Evolutionary conservation across 2,113 vertebrate species (phyloP), one percentile per base, ranked within the genome.

Genomic region (Probosciger aterrimus): DNA sequence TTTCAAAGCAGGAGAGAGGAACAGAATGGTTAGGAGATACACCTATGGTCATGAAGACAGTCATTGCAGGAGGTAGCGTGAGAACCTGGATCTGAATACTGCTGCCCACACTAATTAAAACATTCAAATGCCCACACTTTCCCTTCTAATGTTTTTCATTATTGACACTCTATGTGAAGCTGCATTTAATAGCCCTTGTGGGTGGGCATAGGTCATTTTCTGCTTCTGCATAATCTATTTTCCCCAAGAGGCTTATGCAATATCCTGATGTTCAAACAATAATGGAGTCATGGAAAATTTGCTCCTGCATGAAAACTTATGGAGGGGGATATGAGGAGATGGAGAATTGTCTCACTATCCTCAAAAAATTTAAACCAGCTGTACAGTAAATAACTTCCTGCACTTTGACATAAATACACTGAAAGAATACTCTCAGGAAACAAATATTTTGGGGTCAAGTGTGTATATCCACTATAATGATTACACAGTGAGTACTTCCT

Each of bases 351-450:
- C 70, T 57, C 87, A 88, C 82, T 94, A 91, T 82, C 86, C 87
- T 94, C 88, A 85, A 88, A 95, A 95, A 96, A 95, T 96, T 96
- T 43, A 47, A 97, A 97, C 92, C 97, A 97, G 94, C 96, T 95
- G 92, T 83, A 95, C 75, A 94, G 79, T 53, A 96, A 97, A 86
- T 70, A 92, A 78, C 64, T 90, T 93, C 87, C 78, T 90, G 95
- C 43, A 71, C 65, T 97, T 95, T 89, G 68, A 87, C 47, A 92
- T 82, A 89, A 96, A 88, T 37, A 39, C 52, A 64, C 49, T 82
- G 50, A 68, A 77, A 93, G 53, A 80, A 81, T 84, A 23, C 59
- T 91, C 84, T 96, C 47, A 75, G 57, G 88, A 96, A 87, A 76
- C 20, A 94, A 74, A 15, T 55, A 86, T 67, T 87, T 82, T 35